These are phyloP conservation scores for Girardinus metallicus DNA, from an alignment of 2,797 vertebrate genomes.

Conservation along the genomic window DNA sequence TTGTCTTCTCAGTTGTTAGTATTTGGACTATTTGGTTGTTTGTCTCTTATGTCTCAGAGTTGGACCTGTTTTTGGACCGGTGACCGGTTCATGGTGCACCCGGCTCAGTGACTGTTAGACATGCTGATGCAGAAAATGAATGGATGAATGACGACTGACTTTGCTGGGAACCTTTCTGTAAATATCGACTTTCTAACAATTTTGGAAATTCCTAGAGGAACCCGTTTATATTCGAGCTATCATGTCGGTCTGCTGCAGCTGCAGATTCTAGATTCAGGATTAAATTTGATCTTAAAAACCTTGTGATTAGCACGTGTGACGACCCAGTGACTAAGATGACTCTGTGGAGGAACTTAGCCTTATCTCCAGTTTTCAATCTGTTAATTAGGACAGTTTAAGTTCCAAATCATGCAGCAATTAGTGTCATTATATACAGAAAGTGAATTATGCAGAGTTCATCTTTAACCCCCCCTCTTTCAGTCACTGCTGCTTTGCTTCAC, in stretches of 20 bases:
- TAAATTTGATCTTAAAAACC: background rate
- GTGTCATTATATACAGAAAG: slow-evolving; percentile 38
- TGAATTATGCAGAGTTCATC: slow-evolving; percentile 22
- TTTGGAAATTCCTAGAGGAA: background rate
- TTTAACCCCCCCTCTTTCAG: slow-evolving; percentile 15
- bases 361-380: slow-evolving; percentile 26
- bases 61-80: background rate
- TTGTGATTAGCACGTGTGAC: background rate
- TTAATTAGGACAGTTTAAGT: slow-evolving; percentile 46
- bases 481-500: background rate
- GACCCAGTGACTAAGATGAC: background rate
- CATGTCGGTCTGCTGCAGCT: background rate
- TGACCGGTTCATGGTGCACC: background rate
- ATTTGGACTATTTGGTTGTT: background rate
- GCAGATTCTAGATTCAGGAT: background rate
- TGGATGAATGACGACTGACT: background rate
- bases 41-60: background rate
- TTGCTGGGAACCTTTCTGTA: background rate
- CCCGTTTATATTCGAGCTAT: too few species aligned
- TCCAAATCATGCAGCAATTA: slow-evolving; percentile 43
- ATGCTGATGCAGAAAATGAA: background rate
- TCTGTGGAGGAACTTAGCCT: background rate
- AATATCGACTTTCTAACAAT: background rate
- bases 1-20: background rate
- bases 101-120: background rate